Conservation (phyloP, 2,888 invertebrate genomes). For the Beris morrisii region DNA sequence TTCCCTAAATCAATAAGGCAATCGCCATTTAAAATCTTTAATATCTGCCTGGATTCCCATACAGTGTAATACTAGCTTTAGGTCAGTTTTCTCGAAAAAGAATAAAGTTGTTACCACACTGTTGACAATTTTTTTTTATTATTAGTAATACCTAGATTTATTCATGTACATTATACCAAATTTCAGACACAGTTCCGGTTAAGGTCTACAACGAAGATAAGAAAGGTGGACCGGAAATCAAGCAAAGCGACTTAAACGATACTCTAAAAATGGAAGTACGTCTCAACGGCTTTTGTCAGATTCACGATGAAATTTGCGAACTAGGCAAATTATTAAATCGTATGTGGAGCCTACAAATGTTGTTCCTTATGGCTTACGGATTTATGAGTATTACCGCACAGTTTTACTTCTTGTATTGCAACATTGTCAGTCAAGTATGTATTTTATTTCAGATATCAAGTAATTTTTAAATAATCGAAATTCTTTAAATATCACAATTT, state of each 20-base stretch:
- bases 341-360: conserved; percentile 54
- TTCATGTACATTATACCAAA: not conserved
- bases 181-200: conserved; percentile 27
- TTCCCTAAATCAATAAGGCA: no score
- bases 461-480: not conserved
- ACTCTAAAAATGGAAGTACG: conserved; percentile 51
- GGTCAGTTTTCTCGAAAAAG: no score
- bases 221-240: conserved; percentile 5
- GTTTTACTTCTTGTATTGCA: conserved; percentile 55
- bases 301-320: conserved; percentile 56
- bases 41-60: no score
- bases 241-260: conserved; percentile 46
- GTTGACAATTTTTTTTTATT: no score
- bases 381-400: conserved; percentile 56
- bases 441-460: not conserved
- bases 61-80: no score
- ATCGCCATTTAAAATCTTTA: no score
- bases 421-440: conserved; percentile 49
- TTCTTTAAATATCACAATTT: not conserved
- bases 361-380: conserved; percentile 55
- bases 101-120: no score
- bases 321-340: conserved; percentile 53
- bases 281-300: conserved; percentile 53
- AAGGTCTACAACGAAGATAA: conserved; percentile 31
- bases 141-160: not conserved